These are phyloP conservation scores for Loxodonta africana DNA, from an alignment of 2,113 vertebrate species.

Conservation along the genomic window DNA sequence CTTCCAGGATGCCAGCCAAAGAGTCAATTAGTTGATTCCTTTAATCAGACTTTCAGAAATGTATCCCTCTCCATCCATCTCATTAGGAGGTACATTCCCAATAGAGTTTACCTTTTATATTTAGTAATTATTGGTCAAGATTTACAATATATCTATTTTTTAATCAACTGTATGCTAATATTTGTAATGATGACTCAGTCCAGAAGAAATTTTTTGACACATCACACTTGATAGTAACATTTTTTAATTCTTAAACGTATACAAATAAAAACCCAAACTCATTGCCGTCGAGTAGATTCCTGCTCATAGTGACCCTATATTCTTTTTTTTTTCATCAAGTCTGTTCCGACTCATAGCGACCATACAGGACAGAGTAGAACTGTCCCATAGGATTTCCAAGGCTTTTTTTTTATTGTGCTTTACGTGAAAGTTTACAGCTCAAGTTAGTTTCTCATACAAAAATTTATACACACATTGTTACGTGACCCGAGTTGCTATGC, in stretches of 20 bases:
- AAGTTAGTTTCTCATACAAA: too few relatives aligned
- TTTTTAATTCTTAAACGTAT: background rate
- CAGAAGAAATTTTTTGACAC: constrained; percentile 46
- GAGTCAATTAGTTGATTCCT: background rate
- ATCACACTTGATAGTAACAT: background rate
- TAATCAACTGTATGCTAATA: background rate
- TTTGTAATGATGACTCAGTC: constrained; percentile 26
- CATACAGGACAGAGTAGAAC: too few relatives aligned
- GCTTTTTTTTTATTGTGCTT: too few relatives aligned
- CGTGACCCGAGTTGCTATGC: too few relatives aligned
- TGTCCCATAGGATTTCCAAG: too few relatives aligned
- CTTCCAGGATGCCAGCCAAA: background rate
- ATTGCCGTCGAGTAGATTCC: too few relatives aligned
- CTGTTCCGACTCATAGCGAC: too few relatives aligned
- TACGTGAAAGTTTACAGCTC: too few relatives aligned
- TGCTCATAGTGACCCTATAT: too few relatives aligned
- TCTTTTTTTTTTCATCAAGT: too few relatives aligned
- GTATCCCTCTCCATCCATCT: background rate
- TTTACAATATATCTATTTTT: constrained; percentile 11
- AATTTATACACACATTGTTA: too few relatives aligned
- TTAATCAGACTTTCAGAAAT: background rate
- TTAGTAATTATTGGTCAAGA: constrained; percentile 52
- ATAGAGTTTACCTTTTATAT: constrained; percentile 38
- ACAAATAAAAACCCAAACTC: too few relatives aligned
- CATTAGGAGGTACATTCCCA: background rate